A percentile compares a stretch with the other conserved stretches of the same genome.
phyloP scores from a whole-genome alignment of 2,797 vertebrate species.

The Babyrousa celebensis region DNA sequence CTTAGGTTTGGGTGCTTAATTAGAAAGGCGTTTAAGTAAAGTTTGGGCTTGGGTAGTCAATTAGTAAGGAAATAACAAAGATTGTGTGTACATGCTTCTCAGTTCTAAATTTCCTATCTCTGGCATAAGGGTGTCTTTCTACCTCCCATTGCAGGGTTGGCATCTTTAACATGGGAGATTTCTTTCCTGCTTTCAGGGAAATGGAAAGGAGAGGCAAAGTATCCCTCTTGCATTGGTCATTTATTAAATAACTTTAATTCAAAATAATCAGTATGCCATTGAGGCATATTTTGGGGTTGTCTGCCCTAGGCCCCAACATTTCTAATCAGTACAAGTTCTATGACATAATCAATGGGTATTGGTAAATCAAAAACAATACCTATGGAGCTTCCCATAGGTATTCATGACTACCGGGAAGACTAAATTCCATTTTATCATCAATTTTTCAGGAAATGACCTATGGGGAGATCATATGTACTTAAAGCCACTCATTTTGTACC shows the following conservation, averaged over 20 bases:
- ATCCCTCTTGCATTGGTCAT: no score
- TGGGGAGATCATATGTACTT: neutral
- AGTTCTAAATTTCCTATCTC: neutral
- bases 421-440: slow-evolving; percentile 11
- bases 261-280: neutral
- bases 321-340: slow-evolving; percentile 4
- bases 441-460: slow-evolving; percentile 35
- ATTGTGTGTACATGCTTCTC: neutral
- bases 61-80: neutral
- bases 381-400: neutral
- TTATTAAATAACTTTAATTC: no score
- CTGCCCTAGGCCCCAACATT: neutral
- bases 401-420: slow-evolving; percentile 33
- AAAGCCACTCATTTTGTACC: neutral
- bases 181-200: neutral
- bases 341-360: slow-evolving; percentile 49
- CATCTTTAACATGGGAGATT: neutral
- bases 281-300: neutral
- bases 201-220: no score
- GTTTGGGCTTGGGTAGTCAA: neutral
- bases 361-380: slow-evolving; percentile 53
- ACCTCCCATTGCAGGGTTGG: neutral
- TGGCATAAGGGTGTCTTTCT: neutral
- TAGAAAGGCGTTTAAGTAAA: neutral
- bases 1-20: neutral